Percentiles rank a stretch among this genome's conserved stretches.
phyloP scores from a whole-genome alignment of 35 echinoderm and acorn worm genomes.

The Diadema setosum region DNA sequence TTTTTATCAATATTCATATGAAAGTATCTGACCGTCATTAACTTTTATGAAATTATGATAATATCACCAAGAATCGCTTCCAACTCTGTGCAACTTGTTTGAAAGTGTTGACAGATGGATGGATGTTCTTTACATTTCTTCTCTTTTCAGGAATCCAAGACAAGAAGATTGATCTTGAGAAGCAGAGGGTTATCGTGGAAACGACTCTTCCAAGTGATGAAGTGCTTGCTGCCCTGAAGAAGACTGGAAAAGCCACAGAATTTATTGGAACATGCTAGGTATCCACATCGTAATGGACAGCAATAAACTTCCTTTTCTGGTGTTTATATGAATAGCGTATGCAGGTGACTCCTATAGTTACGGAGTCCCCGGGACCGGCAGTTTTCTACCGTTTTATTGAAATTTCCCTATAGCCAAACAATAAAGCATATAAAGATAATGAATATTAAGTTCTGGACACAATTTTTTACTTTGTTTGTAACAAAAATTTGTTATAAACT shows the following conservation, averaged over 20 bases:
- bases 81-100: neutral
- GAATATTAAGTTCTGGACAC: too few relatives aligned
- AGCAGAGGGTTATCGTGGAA: constrained; percentile 34
- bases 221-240: constrained; percentile 56
- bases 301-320: too few relatives aligned
- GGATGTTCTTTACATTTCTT: neutral
- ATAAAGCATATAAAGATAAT: too few relatives aligned
- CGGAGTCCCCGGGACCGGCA: too few relatives aligned
- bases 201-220: constrained; percentile 30
- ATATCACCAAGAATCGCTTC: neutral
- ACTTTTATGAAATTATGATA: neutral
- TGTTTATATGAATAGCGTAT: too few relatives aligned
- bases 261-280: constrained; percentile 19
- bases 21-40: too few relatives aligned
- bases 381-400: too few relatives aligned
- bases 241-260: constrained; percentile 66
- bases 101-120: neutral
- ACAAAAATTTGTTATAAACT: too few relatives aligned
- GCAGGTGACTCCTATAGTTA: too few relatives aligned
- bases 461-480: too few relatives aligned
- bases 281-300: too few relatives aligned
- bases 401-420: too few relatives aligned
- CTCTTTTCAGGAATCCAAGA: constrained; percentile 11
- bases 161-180: constrained; percentile 28
- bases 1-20: neutral